Evolutionary conservation across 2,113 vertebrate species (phyloP).

Genomic region (Carassius carassius): DNA sequence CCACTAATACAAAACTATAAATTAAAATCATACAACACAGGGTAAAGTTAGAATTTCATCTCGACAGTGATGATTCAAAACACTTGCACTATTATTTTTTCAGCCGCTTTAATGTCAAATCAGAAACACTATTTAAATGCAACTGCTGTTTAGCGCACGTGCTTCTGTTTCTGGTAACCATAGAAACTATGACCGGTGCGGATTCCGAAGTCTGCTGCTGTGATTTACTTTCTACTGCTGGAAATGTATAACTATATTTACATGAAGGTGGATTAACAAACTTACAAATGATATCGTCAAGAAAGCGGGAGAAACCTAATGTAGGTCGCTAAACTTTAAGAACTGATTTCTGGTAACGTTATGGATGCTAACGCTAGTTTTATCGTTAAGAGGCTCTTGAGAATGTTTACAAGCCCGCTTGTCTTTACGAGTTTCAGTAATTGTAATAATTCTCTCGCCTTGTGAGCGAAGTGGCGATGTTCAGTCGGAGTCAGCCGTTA

Average conservation of each 20-base stretch:
- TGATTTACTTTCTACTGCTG: slow-evolving; percentile 34
- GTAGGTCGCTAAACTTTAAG: background rate
- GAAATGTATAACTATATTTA: background rate
- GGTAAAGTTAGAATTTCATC: background rate
- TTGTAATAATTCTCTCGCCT: background rate
- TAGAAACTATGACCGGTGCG: slow-evolving; percentile 33
- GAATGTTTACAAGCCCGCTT: background rate
- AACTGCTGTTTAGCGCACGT: background rate
- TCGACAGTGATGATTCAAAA: background rate
- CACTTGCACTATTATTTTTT: background rate
- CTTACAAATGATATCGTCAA: background rate
- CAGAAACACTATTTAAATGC: background rate
- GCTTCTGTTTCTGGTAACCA: slow-evolving; percentile 51
- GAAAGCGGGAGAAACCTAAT: slow-evolving; percentile 17
- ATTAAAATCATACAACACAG: background rate
- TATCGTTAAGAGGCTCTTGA: background rate
- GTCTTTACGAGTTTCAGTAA: background rate
- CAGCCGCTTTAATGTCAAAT: no score
- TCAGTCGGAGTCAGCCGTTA: no score
- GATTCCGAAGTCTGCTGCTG: background rate
- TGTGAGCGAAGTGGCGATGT: background rate
- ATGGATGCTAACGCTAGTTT: slow-evolving; percentile 20
- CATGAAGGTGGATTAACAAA: background rate
- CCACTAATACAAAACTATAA: background rate
- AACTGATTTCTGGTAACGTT: background rate